A percentile compares a stretch with the other conserved stretches of the same genome.
Conservation (phyloP, 2,888 invertebrate genomes). For the Melieria omissa region DNA sequence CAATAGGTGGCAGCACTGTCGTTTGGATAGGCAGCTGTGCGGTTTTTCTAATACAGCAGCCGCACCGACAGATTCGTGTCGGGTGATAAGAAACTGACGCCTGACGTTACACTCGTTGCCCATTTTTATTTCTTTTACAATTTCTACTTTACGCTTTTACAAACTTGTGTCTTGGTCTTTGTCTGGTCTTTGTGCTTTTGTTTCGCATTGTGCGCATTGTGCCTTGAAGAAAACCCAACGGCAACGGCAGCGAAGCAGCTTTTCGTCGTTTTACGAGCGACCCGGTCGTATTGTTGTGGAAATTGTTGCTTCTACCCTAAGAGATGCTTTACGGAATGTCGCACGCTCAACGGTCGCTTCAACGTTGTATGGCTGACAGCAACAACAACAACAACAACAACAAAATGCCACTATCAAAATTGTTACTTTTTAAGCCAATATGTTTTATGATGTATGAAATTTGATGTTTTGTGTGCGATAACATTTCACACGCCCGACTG, state of each 20-base stretch:
- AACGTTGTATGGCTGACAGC: background rate
- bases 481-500: constrained; percentile 38
- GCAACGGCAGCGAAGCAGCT: background rate
- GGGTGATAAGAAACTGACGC: background rate
- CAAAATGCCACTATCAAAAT: constrained; percentile 8
- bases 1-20: too few species aligned
- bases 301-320: background rate
- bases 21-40: too few species aligned
- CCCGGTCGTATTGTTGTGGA: background rate
- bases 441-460: constrained; percentile 63
- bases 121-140: background rate
- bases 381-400: background rate
- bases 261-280: background rate
- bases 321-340: background rate
- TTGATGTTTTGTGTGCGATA: constrained; percentile 55
- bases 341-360: background rate
- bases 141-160: background rate
- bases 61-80: background rate
- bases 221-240: background rate
- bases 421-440: constrained; percentile 61
- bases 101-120: background rate
- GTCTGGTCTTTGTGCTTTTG: background rate
- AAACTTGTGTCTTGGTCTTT: background rate
- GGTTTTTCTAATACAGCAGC: too few species aligned
- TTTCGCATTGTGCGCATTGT: background rate